Conservation (phyloP, 2,113 vertebrate species). For the Carettochelys insculpta region DNA sequence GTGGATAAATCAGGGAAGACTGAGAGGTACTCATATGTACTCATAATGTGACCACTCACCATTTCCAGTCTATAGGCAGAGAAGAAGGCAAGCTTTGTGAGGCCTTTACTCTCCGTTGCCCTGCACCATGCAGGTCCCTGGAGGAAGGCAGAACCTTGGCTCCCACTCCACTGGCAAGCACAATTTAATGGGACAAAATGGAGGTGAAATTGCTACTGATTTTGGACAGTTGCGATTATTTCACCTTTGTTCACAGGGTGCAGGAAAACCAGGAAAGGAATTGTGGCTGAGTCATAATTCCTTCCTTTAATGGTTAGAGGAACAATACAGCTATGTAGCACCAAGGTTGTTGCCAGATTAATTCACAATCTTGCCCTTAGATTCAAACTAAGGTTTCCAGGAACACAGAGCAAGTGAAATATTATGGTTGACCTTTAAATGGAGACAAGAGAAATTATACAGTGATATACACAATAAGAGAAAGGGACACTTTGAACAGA, state of each 20-base stretch:
- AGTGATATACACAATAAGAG: background rate
- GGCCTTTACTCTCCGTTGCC: background rate
- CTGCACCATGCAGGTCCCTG: background rate
- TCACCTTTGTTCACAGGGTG: background rate
- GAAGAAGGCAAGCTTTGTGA: background rate
- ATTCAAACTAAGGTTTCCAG: background rate
- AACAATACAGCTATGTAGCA: background rate
- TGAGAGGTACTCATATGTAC: background rate
- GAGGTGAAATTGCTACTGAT: background rate
- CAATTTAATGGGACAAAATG: background rate
- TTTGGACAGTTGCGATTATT: background rate
- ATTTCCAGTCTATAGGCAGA: background rate
- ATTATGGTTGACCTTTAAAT: background rate
- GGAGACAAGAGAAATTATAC: background rate
- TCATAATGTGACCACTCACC: accelerated
- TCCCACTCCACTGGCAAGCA: background rate
- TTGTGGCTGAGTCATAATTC: background rate
- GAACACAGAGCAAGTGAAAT: background rate
- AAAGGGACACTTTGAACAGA: background rate
- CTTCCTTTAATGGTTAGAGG: background rate
- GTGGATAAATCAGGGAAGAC: background rate
- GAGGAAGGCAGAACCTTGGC: background rate
- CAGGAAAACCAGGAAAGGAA: background rate
- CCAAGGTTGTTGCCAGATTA: background rate
- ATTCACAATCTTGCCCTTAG: background rate